Evolutionary conservation across 2,888 invertebrate genomes (phyloP), one percentile per base, ranked within the genome.

Genomic region (Epistrophella euchroma): DNA sequence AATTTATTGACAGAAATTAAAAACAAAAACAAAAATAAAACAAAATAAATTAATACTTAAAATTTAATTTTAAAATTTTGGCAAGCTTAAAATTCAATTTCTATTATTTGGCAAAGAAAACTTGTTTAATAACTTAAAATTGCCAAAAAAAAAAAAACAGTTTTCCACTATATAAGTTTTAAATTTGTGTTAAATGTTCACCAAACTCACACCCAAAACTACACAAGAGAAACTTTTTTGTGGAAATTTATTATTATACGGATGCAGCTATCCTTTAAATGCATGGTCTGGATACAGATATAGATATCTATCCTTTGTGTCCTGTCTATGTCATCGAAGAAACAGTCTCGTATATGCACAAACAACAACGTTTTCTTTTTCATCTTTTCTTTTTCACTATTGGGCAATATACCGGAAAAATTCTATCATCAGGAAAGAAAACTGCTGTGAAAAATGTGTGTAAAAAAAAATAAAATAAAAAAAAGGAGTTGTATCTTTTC

Each of bases 401-500:
- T 47, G 66, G 47, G 32, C 66, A 66, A 66, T 66, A 47, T 7
- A 32, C 47, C 17, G 64, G 64, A 64, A 60, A 80, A 75, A 77
- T 68, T 73, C 32, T 74, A 60, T 50, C 58, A 55, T 40, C 68
- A 75, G 66, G 55, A 76, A 72, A 75, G 47, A 62, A 75, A 73
- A 32, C 62, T 79, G 71, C 75, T 74, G 64, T 47, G 66, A 19
- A 72, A 79, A 77, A 68, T 70, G 62, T 72, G 47, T 71, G 71
- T 15, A 32, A 19, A 78, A 68, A 70, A 64, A 47, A 79, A 50
- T 64, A 35, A 17, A 11, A 35, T 10, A 15, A 6, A 56, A 17
- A 56, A 17, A 56, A 35, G 32, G 77, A 73, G 43, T 71, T 62
- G 70, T 86, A 82, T 82, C 82, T 73, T 74, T 82, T 52, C 47